phyloP scores from a whole-genome alignment of 1,140 invertebrate genomes.

The Lasaia peninsularis region DNA sequence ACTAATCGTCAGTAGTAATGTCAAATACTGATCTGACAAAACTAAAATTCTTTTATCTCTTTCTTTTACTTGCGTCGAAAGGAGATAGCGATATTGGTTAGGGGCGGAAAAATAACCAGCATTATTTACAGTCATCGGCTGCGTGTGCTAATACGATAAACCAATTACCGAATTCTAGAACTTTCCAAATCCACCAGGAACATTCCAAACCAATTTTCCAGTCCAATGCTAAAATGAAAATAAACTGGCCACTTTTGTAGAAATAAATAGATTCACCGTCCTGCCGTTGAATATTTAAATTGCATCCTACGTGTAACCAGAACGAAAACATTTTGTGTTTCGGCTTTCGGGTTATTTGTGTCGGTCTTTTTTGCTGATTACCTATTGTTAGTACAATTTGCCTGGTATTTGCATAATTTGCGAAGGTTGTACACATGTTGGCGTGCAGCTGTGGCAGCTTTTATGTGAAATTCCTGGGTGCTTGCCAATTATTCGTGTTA shows the following conservation, averaged over 20 bases:
- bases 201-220: no score
- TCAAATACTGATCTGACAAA: no score
- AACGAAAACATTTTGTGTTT: not conserved
- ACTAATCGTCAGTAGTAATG: no score
- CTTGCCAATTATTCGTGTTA: not conserved
- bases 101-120: no score
- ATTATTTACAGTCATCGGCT: no score
- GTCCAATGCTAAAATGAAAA: no score
- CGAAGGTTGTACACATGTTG: constrained; percentile 1
- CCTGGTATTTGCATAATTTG: not conserved
- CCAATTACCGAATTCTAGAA: no score
- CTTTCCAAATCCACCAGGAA: no score
- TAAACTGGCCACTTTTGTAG: not conserved
- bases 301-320: not conserved
- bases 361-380: constrained; percentile 1
- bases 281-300: not conserved
- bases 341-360: not conserved
- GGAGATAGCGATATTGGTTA: no score
- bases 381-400: constrained; percentile 6
- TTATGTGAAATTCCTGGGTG: not conserved
- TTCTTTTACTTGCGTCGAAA: no score
- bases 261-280: not conserved
- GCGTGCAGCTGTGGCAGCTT: not conserved
- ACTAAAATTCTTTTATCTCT: no score
- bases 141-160: no score